These are phyloP conservation scores for Trichogramma pretiosum DNA, from an alignment of 1,140 invertebrate species.

Conservation along the genomic window DNA sequence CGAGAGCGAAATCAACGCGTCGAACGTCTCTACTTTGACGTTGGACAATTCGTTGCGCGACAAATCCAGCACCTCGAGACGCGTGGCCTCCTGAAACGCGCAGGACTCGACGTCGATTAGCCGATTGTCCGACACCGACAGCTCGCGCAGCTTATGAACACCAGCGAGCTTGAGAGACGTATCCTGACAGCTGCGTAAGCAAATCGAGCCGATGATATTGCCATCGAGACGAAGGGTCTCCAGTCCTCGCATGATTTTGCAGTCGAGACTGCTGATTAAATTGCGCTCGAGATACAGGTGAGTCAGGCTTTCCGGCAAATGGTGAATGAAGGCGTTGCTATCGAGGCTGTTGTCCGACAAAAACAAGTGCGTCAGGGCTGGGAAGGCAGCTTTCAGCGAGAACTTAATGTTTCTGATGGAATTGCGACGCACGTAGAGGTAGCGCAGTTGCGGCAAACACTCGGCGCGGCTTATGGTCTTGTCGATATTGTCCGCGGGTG, in stretches of 20 bases:
- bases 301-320: constrained; percentile 26
- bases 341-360: constrained; percentile 31
- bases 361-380: constrained; percentile 27
- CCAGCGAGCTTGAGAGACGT: constrained; percentile 21
- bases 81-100: constrained; percentile 24
- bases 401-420: constrained; percentile 20
- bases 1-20: constrained; percentile 14
- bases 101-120: constrained; percentile 23
- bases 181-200: constrained; percentile 19
- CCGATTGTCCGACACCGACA: constrained; percentile 29
- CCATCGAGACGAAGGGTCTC: constrained; percentile 25
- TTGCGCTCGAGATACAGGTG: constrained; percentile 32
- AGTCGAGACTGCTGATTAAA: constrained; percentile 22
- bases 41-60: constrained; percentile 26
- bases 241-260: constrained; percentile 13
- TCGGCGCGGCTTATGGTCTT: constrained; percentile 14
- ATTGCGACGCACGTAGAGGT: constrained; percentile 30
- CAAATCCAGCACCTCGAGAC: constrained; percentile 26
- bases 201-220: constrained; percentile 28
- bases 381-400: constrained; percentile 22
- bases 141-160: constrained; percentile 19
- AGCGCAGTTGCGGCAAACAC: constrained; percentile 24
- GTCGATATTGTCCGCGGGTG: constrained; percentile 8
- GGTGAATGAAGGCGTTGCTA: constrained; percentile 21
- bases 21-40: constrained; percentile 19